Evolutionary conservation across 2,888 invertebrate genomes (phyloP).

Genomic region (Calliphora vomitoria): DNA sequence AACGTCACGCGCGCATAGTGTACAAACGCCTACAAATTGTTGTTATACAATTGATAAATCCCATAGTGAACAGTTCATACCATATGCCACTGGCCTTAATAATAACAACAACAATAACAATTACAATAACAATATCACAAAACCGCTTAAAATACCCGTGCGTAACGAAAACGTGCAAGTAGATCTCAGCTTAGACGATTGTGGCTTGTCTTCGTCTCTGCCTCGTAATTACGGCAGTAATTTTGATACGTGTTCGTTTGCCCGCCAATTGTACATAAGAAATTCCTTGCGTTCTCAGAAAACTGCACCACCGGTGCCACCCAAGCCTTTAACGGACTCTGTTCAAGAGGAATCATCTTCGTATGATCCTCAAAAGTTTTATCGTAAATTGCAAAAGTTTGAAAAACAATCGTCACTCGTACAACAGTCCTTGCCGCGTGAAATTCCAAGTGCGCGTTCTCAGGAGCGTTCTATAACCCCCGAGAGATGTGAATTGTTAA

Average conservation of each 20-base stretch:
- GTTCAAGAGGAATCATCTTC: slow-evolving; percentile 23
- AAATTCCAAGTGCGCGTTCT: slow-evolving; percentile 15
- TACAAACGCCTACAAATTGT: slow-evolving; percentile 80
- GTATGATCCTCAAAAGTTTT: slow-evolving; percentile 78
- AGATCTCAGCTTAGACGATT: slow-evolving; percentile 26
- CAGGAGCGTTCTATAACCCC: slow-evolving; percentile 73
- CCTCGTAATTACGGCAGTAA: slow-evolving; percentile 75
- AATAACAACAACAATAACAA: slow-evolving; percentile 25
- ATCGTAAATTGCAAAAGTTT: slow-evolving; percentile 78
- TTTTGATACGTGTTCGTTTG: slow-evolving; percentile 60
- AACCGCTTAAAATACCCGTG: slow-evolving; percentile 71
- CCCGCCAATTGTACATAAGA: slow-evolving; percentile 62
- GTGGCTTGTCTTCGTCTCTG: slow-evolving; percentile 71
- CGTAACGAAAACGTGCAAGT: slow-evolving; percentile 8
- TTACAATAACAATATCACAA: slow-evolving; percentile 50
- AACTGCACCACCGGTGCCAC: slow-evolving; percentile 75
- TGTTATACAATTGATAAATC: slow-evolving; percentile 82
- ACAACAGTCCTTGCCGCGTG: slow-evolving; percentile 55
- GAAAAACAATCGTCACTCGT: slow-evolving; percentile 76
- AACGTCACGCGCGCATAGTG: slow-evolving; percentile 51
- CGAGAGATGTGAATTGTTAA: slow-evolving; percentile 78
- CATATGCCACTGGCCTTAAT: slow-evolving; percentile 28
- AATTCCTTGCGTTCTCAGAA: slow-evolving; percentile 63
- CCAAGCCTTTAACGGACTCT: slow-evolving; percentile 73
- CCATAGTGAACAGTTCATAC: slow-evolving; percentile 63